Evolutionary conservation across 2,113 vertebrate species (phyloP).

Genomic region (Rhinoptilus africanus): DNA sequence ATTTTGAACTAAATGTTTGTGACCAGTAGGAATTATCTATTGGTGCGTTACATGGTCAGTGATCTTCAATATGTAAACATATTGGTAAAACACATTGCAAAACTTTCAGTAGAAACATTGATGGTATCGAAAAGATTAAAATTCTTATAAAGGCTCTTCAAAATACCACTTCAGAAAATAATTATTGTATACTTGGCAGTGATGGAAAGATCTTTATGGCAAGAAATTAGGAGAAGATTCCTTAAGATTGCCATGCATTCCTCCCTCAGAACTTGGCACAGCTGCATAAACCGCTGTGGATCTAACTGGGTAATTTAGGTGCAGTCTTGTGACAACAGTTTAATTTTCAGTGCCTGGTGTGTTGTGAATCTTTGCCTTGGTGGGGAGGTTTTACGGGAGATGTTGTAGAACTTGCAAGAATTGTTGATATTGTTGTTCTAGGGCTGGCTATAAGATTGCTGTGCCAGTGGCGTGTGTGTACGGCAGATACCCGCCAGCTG

Average conservation of each 20-base stretch:
- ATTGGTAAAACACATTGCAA: neutral
- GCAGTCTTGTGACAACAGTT: neutral
- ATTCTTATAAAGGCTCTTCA: neutral
- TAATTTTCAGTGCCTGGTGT: neutral
- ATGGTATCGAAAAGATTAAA: neutral
- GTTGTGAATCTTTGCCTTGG: neutral
- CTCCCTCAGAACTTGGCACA: neutral
- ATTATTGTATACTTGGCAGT: neutral
- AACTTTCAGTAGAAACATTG: neutral
- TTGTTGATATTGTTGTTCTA: neutral
- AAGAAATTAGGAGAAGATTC: neutral
- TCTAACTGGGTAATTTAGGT: neutral
- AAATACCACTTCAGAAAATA: neutral
- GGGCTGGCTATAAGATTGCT: neutral
- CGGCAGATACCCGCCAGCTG: neutral
- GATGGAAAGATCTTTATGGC: neutral
- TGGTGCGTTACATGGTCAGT: neutral
- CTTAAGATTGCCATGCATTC: neutral
- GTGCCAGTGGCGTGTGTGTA: neutral
- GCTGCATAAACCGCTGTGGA: neutral
- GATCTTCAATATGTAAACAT: neutral
- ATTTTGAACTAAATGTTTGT: neutral
- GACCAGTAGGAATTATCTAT: fast-evolving
- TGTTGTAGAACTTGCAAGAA: neutral
- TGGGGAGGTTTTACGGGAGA: neutral